Percentiles rank a stretch among this genome's conserved stretches.
phyloP scores from a whole-genome alignment of 2,888 invertebrate species.

The Lumbricus terrestris region DNA sequence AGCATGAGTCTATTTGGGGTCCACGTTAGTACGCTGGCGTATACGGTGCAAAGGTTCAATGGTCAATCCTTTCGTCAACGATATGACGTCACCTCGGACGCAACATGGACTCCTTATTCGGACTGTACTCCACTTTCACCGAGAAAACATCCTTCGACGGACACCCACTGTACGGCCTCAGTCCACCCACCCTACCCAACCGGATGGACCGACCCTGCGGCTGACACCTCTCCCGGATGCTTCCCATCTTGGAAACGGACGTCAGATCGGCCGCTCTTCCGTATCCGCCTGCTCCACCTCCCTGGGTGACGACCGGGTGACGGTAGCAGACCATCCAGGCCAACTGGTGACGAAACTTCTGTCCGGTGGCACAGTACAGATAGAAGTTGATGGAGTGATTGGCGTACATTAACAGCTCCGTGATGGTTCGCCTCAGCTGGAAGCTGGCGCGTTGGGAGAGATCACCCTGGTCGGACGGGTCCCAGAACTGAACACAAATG shows the following conservation, averaged over 20 bases:
- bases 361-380: constrained; percentile 40
- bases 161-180: neutral
- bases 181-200: neutral
- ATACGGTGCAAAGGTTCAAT: too few species aligned
- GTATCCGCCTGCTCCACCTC: neutral
- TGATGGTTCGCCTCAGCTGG: constrained; percentile 45
- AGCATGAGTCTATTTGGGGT: too few species aligned
- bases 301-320: neutral
- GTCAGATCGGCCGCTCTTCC: neutral
- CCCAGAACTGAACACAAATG: neutral
- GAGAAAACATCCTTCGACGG: neutral
- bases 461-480: neutral
- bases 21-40: too few species aligned
- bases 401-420: constrained; percentile 52
- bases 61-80: too few species aligned
- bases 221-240: neutral
- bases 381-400: constrained; percentile 54
- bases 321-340: constrained; percentile 38
- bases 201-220: neutral
- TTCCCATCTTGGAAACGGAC: neutral
- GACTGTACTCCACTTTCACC: neutral
- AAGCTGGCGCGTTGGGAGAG: constrained; percentile 36
- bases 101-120: neutral
- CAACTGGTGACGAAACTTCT: constrained; percentile 40
- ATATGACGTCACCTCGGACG: neutral